Evolutionary conservation across 2,113 vertebrate species (phyloP).

Genomic region (Pangasianodon gigas): DNA sequence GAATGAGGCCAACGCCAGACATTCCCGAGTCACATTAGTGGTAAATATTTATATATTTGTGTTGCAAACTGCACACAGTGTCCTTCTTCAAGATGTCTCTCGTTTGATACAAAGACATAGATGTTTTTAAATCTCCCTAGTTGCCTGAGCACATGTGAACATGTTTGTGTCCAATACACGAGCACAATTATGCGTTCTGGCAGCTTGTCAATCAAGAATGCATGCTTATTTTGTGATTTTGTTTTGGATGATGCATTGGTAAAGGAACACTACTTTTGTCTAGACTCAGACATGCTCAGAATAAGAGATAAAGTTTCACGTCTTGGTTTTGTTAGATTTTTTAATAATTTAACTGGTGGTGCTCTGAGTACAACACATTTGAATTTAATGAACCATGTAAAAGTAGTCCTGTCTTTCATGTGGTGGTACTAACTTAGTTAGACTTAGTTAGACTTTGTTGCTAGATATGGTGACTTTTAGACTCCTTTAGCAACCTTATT

Average conservation of each 20-base stretch:
- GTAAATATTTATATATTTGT: neutral
- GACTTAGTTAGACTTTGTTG: too few relatives aligned
- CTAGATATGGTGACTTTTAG: neutral
- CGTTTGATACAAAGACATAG: neutral
- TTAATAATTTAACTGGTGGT: neutral
- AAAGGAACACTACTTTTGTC: neutral
- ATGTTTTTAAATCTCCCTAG: neutral
- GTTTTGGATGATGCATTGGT: neutral
- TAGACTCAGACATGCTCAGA: neutral
- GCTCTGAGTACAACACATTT: neutral
- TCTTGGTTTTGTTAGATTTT: neutral
- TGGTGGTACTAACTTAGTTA: neutral
- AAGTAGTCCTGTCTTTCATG: neutral
- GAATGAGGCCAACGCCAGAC: neutral
- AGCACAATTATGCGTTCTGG: neutral
- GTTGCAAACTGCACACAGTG: neutral
- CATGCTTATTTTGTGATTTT: neutral
- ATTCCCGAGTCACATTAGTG: neutral
- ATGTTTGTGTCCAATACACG: neutral
- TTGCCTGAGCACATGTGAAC: too few relatives aligned
- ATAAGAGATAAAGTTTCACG: neutral
- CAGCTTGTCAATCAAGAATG: constrained; percentile 17
- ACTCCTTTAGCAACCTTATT: neutral
- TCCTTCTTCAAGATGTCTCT: neutral
- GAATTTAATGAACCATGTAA: neutral